Evolutionary conservation across 2,888 invertebrate genomes (phyloP).

Genomic region (Drosophila cracens): DNA sequence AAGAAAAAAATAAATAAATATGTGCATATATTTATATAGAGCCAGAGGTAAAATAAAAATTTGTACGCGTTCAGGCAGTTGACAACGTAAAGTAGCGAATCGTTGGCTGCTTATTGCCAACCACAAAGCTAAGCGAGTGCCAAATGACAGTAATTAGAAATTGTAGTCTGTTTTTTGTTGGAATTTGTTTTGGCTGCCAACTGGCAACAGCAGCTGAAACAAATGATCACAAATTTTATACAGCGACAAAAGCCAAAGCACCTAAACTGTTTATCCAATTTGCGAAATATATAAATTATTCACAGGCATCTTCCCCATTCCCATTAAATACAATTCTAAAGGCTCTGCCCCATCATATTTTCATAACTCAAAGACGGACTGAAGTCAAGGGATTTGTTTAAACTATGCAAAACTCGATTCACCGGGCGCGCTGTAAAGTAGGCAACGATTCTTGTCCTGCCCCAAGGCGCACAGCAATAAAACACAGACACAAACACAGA

Average conservation of each 20-base stretch:
- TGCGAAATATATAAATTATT: slow-evolving; percentile 74
- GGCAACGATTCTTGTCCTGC: slow-evolving; percentile 70
- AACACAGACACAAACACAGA: slow-evolving; percentile 62
- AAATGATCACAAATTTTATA: slow-evolving; percentile 75
- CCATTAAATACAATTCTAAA: slow-evolving; percentile 21
- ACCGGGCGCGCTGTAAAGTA: slow-evolving; percentile 66
- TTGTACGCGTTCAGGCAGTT: slow-evolving; percentile 31
- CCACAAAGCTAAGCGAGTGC: slow-evolving; percentile 57
- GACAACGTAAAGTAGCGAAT: slow-evolving; percentile 34
- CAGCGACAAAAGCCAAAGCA: slow-evolving; percentile 56
- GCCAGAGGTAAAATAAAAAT: slow-evolving; percentile 51
- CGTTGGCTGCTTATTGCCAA: slow-evolving; percentile 34
- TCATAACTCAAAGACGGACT: slow-evolving; percentile 67
- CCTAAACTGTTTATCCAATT: slow-evolving; percentile 60
- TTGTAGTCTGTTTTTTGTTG: slow-evolving; percentile 48
- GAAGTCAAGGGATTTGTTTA: slow-evolving; percentile 65
- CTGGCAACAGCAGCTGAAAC: slow-evolving; percentile 67
- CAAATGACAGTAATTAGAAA: slow-evolving; percentile 79
- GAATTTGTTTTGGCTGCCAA: slow-evolving; percentile 56
- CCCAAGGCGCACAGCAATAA: slow-evolving; percentile 80
- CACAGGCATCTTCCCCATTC: slow-evolving; percentile 50
- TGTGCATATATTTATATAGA: slow-evolving; percentile 1
- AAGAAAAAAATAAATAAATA: slow-evolving; percentile 15
- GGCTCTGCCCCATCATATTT: slow-evolving; percentile 53
- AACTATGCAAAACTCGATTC: slow-evolving; percentile 77